These are phyloP conservation scores for Syngnathoides biaculeatus DNA, from an alignment of 2,113 vertebrate genomes.

Conservation along the genomic window DNA sequence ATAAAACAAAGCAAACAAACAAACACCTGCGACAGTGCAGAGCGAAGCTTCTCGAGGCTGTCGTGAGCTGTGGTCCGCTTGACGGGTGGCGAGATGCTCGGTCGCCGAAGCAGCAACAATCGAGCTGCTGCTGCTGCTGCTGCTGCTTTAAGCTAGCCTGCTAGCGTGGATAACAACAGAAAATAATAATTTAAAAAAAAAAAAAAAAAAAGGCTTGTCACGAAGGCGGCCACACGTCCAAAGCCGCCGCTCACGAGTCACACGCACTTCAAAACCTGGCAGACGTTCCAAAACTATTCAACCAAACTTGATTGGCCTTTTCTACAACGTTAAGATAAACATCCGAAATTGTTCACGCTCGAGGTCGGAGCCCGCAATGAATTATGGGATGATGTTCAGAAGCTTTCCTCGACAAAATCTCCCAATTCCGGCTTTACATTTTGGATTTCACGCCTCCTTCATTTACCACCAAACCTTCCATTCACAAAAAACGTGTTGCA, in stretches of 20 bases:
- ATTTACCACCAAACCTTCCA: no score
- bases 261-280: no score
- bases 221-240: no score
- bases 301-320: no score
- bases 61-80: not conserved
- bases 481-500: no score
- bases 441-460: no score
- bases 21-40: constrained; percentile 37
- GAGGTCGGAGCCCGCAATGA: constrained; percentile 22
- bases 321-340: not conserved
- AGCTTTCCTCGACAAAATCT: not conserved
- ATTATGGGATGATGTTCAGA: constrained; percentile 24
- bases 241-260: no score
- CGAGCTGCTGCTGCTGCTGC: not conserved
- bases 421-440: not conserved
- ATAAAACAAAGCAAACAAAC: no score
- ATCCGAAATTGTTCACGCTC: not conserved
- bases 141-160: constrained; percentile 18
- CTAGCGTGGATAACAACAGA: no score
- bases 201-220: constrained; percentile 44
- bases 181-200: constrained; percentile 52
- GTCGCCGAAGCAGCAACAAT: constrained; percentile 19
- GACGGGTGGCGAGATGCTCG: constrained; percentile 29
- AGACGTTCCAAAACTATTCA: no score
- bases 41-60: constrained; percentile 15